Conservation (phyloP, 2,797 vertebrate genomes). For the Microcaecilia unicolor region DNA sequence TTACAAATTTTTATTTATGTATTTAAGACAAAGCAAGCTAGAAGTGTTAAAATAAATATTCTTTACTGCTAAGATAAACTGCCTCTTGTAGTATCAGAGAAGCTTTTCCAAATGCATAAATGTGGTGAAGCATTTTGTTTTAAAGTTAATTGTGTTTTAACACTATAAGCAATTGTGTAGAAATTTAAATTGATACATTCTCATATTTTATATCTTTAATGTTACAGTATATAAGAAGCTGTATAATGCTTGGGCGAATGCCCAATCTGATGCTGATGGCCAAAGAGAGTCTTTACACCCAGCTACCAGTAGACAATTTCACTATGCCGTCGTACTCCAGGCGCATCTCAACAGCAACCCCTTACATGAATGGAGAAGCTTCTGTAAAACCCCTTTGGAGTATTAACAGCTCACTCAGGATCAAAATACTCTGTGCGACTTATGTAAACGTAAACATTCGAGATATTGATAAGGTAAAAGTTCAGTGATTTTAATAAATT, state of each 20-base stretch:
- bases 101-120: no score
- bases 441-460: slow-evolving; percentile 96
- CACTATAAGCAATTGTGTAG: background rate
- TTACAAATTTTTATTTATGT: no score
- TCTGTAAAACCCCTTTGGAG: slow-evolving; percentile 87
- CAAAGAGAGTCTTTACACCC: slow-evolving; percentile 90
- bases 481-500: no score
- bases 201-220: background rate
- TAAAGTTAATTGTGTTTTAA: no score
- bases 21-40: no score
- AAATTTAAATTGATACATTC: background rate
- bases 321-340: slow-evolving; percentile 90
- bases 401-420: slow-evolving; percentile 83
- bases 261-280: slow-evolving; percentile 97
- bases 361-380: slow-evolving; percentile 92
- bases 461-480: slow-evolving; percentile 91
- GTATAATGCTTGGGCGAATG: slow-evolving; percentile 92
- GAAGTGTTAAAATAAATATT: no score
- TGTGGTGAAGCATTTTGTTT: no score
- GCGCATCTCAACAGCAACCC: slow-evolving; percentile 87
- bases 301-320: slow-evolving; percentile 85
- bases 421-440: slow-evolving; percentile 89
- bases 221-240: slow-evolving; percentile 86
- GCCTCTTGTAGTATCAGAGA: no score
- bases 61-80: no score